Conservation (phyloP, 2,797 vertebrate genomes). For the Hippoglossus hippoglossus region DNA sequence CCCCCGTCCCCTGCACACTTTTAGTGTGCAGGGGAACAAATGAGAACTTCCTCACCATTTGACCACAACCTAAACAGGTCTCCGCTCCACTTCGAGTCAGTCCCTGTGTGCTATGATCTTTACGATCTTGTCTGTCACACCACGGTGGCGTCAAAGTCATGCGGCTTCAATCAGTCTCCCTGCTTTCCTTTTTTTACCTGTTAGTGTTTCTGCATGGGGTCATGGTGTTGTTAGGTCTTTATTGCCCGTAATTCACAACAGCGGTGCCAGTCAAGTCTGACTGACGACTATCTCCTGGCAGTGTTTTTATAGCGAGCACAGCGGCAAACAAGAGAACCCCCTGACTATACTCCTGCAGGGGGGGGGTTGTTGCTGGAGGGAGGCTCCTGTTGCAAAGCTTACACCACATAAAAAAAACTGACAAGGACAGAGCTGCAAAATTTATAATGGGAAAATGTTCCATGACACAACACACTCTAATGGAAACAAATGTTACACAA, state of each 20-base stretch:
- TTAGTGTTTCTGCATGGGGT: conserved; percentile 63
- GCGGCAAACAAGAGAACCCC: conserved; percentile 20
- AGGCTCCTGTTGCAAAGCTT: conserved; percentile 26
- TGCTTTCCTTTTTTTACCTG: conserved; percentile 68
- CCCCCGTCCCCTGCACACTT: conserved; percentile 10
- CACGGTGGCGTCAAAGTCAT: conserved; percentile 69
- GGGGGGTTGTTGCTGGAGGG: background rate
- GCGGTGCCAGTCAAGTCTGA: conserved; percentile 54
- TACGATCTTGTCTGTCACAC: conserved; percentile 66
- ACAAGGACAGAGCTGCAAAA: conserved; percentile 17
- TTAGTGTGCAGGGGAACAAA: conserved; percentile 44
- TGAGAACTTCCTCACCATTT: conserved; percentile 65
- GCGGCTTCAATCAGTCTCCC: conserved; percentile 66
- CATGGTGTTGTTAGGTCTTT: conserved; percentile 64
- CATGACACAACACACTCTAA: conserved; percentile 37
- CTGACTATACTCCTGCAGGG: conserved; percentile 19
- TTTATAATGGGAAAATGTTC: conserved; percentile 49
- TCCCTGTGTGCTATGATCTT: conserved; percentile 69
- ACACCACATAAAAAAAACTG: conserved; percentile 5
- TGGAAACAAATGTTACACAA: conserved; percentile 49
- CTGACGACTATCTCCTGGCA: conserved; percentile 47
- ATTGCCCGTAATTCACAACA: conserved; percentile 66
- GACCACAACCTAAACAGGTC: conserved; percentile 61
- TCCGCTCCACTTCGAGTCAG: conserved; percentile 57
- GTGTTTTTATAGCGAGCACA: conserved; percentile 45